These are phyloP conservation scores for Eulemur albifrons DNA, from an alignment of 2,797 vertebrate genomes.

Conservation along the genomic window DNA sequence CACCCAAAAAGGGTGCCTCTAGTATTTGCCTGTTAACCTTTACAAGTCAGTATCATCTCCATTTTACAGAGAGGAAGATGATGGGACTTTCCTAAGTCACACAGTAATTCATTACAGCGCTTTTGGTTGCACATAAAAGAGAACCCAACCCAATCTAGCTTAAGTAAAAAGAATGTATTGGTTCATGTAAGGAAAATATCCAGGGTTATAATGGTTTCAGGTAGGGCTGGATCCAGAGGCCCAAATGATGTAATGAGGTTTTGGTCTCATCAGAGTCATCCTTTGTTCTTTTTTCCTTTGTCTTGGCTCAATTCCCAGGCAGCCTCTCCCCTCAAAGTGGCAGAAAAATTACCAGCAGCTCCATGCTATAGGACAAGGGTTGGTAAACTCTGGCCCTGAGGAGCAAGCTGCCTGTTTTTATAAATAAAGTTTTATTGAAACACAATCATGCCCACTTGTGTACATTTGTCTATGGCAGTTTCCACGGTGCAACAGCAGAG, in stretches of 20 bases:
- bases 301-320: neutral
- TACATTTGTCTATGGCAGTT: neutral
- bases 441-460: neutral
- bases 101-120: neutral
- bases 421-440: conserved; percentile 16
- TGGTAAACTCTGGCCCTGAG: neutral
- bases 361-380: neutral
- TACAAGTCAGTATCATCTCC: neutral
- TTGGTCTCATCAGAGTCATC: neutral
- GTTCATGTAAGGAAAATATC: neutral
- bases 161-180: neutral
- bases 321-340: neutral
- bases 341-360: neutral
- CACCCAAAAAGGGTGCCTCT: neutral
- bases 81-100: neutral
- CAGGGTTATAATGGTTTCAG: neutral
- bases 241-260: neutral
- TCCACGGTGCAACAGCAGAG: neutral
- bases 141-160: neutral
- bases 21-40: neutral
- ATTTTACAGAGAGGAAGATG: neutral
- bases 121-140: neutral
- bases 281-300: neutral
- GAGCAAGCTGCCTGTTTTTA: neutral
- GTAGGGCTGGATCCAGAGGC: neutral